Evolutionary conservation across 2,113 vertebrate genomes (phyloP).

Genomic region (Meles meles): DNA sequence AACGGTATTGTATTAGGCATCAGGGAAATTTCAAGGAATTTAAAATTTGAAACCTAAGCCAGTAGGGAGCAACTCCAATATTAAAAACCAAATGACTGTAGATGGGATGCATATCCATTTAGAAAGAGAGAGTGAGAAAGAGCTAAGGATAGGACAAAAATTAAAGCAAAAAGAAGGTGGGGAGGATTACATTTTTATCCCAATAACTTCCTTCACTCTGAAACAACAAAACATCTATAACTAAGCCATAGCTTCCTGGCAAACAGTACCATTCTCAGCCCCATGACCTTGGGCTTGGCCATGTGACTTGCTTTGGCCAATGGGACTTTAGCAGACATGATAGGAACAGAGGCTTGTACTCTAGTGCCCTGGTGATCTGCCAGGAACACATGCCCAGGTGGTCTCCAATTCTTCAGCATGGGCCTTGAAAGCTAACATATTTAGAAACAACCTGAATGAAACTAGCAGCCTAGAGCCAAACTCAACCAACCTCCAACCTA

Average conservation of each 20-base stretch:
- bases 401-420: background rate
- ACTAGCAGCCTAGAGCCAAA: background rate
- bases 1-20: conserved; percentile 42
- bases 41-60: conserved; percentile 61
- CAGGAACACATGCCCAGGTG: background rate
- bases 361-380: background rate
- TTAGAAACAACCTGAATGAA: conserved; percentile 30
- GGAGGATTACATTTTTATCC: background rate
- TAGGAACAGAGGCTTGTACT: background rate
- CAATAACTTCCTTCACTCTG: background rate
- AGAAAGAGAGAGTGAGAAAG: conserved; percentile 28
- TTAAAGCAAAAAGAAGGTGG: background rate
- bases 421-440: background rate
- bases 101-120: conserved; percentile 21
- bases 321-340: background rate
- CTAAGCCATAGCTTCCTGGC: background rate
- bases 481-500: background rate
- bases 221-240: background rate
- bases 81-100: conserved; percentile 66
- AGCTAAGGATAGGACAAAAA: conserved; percentile 1
- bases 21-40: conserved; percentile 70
- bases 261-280: background rate
- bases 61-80: conserved; percentile 55
- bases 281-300: background rate
- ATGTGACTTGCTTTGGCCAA: background rate